Evolutionary conservation across 2,113 vertebrate species (phyloP).

Genomic region (Plotosus lineatus): DNA sequence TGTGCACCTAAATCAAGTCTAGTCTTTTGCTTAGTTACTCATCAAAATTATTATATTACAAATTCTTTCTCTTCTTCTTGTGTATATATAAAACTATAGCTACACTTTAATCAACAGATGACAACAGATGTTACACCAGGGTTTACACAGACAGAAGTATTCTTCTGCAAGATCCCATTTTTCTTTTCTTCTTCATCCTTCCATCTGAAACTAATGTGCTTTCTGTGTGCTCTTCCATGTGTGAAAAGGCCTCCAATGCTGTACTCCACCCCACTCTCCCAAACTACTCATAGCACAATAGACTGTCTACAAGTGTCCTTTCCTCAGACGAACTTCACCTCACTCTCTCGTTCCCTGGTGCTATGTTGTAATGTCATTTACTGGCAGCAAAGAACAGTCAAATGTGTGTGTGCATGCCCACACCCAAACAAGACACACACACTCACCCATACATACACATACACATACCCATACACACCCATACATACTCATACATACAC

Average conservation of each 20-base stretch:
- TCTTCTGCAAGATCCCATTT: conserved; percentile 58
- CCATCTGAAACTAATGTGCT: conserved; percentile 72
- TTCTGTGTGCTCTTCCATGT: conserved; percentile 76
- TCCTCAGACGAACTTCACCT: conserved; percentile 59
- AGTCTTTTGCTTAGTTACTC: neutral
- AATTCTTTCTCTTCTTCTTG: neutral
- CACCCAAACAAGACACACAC: neutral
- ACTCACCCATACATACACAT: neutral
- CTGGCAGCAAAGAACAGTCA: conserved; percentile 24
- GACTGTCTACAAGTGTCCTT: conserved; percentile 57
- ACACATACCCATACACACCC: neutral
- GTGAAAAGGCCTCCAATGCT: conserved; percentile 69
- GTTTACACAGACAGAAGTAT: conserved; percentile 51
- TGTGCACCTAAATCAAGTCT: neutral
- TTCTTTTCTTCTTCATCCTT: conserved; percentile 59
- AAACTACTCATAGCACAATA: conserved; percentile 65
- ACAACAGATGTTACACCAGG: conserved; percentile 50
- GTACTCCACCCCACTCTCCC: conserved; percentile 60
- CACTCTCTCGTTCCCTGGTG: conserved; percentile 15
- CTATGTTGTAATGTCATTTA: conserved; percentile 45
- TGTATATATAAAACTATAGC: neutral
- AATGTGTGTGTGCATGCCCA: neutral
- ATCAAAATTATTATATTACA: neutral
- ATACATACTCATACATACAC: neutral
- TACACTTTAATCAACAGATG: conserved; percentile 2